Evolutionary conservation across 2,113 vertebrate species (phyloP).

Genomic region (Anser cygnoides): DNA sequence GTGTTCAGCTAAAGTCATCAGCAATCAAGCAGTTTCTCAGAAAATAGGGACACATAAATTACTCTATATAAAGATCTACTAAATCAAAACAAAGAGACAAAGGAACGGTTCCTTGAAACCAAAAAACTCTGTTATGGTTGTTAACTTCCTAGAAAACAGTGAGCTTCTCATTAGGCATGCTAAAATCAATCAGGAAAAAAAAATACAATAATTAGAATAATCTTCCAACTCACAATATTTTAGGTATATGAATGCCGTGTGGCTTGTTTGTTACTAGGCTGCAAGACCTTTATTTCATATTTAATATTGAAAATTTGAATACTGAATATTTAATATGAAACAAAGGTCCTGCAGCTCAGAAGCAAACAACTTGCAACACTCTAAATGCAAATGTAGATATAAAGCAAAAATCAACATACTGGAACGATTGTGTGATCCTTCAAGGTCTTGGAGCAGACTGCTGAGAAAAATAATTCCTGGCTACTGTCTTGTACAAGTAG

Average conservation of each 20-base stretch:
- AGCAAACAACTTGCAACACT: background rate
- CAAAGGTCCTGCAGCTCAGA: background rate
- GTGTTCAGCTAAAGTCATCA: background rate
- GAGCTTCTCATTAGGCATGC: background rate
- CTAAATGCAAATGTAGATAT: background rate
- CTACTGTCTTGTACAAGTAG: background rate
- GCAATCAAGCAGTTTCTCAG: background rate
- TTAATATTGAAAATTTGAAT: no score
- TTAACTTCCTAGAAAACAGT: background rate
- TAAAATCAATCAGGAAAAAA: background rate
- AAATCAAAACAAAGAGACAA: background rate
- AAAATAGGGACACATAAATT: background rate
- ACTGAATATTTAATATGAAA: background rate
- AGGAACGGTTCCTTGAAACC: accelerated
- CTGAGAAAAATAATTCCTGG: background rate
- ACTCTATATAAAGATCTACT: background rate
- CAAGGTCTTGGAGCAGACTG: background rate
- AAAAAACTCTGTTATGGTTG: background rate
- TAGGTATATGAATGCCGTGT: accelerated
- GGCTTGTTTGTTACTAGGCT: background rate
- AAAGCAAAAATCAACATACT: background rate
- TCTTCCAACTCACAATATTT: background rate
- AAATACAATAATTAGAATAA: background rate
- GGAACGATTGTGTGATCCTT: background rate
- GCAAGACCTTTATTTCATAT: no score